A percentile compares a stretch with the other conserved stretches of the same genome.
Evolutionary conservation across 1,140 invertebrate species (phyloP).

Genomic region (Pseudomyrmex gracilis): DNA sequence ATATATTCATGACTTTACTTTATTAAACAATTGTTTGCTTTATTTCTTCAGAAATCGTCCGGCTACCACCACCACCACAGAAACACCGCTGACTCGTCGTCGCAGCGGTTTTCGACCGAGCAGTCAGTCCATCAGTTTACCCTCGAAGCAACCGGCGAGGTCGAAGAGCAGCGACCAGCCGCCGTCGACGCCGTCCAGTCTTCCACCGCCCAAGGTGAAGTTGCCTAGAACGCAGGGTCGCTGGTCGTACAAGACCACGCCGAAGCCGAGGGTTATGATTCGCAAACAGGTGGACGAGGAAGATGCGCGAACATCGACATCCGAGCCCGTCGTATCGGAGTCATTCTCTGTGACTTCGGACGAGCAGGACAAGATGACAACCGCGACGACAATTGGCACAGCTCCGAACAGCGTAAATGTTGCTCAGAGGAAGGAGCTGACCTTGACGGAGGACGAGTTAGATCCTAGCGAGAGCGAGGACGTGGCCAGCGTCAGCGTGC

Average conservation of each 20-base stretch:
- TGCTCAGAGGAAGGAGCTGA: constrained; percentile 76
- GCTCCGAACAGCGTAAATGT: constrained; percentile 75
- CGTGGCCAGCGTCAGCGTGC: constrained; percentile 75
- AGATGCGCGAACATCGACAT: constrained; percentile 81
- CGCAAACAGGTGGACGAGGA: constrained; percentile 89
- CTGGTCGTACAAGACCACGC: constrained; percentile 95
- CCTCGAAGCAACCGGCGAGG: constrained; percentile 71
- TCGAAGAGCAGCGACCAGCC: constrained; percentile 69
- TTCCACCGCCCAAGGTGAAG: constrained; percentile 88
- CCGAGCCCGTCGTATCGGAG: constrained; percentile 69
- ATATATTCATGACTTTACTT: background rate
- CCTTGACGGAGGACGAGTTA: constrained; percentile 86
- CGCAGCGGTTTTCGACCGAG: constrained; percentile 81
- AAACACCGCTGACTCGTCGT: constrained; percentile 77
- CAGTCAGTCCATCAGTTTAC: constrained; percentile 67
- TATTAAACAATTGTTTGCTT: background rate
- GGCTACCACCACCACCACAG: constrained; percentile 79
- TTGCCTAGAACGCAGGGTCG: constrained; percentile 91
- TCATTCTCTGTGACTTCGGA: constrained; percentile 59
- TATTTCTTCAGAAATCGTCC: constrained; percentile 77
- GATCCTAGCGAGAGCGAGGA: constrained; percentile 88
- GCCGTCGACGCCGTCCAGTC: constrained; percentile 31
- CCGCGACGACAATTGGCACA: constrained; percentile 80
- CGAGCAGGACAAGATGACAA: constrained; percentile 43
- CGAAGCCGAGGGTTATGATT: constrained; percentile 93